Conservation (phyloP, 2,113 vertebrate species). For the Zootoca vivipara region DNA sequence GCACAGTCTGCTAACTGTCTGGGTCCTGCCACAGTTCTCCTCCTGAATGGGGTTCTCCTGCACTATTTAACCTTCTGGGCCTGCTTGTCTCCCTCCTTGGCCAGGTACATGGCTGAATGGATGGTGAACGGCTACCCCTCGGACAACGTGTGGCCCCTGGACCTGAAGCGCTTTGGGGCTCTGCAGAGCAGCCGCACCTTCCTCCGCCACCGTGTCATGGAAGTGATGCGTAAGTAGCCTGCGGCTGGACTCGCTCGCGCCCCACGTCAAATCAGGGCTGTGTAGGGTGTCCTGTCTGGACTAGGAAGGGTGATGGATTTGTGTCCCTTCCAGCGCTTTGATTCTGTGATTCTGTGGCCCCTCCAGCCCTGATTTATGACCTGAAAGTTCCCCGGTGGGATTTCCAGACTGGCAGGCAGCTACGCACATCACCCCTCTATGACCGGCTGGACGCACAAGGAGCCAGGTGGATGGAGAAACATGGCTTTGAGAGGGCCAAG, state of each 20-base stretch:
- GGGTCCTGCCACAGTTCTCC: not conserved
- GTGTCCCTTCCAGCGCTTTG: not conserved
- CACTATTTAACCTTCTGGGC: not conserved
- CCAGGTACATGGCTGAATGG: constrained; percentile 95
- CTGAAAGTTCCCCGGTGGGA: constrained; percentile 98
- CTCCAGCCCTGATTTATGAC: constrained; percentile 90
- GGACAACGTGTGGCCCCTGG: constrained; percentile 92
- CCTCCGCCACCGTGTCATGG: constrained; percentile 96
- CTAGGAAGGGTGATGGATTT: not conserved
- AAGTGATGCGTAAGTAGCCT: constrained; percentile 94
- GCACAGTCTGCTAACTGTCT: accelerated
- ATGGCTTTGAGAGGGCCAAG: constrained; percentile 96
- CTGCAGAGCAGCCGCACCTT: constrained; percentile 98
- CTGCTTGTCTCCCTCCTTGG: constrained; percentile 5
- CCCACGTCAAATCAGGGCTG: not conserved
- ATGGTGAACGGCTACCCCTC: constrained; percentile 93
- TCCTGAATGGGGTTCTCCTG: not conserved
- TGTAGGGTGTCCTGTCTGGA: not conserved
- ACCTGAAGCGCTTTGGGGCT: constrained; percentile 93
- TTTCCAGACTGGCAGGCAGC: constrained; percentile 95
- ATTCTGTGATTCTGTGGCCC: constrained; percentile 17
- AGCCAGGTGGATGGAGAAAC: constrained; percentile 98
- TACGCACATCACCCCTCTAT: constrained; percentile 93
- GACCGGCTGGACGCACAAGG: constrained; percentile 96
- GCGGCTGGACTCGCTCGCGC: not conserved